Evolutionary conservation across 2,888 invertebrate species (phyloP), one percentile per base, ranked within the genome.

Genomic region (Phengaris alcon): DNA sequence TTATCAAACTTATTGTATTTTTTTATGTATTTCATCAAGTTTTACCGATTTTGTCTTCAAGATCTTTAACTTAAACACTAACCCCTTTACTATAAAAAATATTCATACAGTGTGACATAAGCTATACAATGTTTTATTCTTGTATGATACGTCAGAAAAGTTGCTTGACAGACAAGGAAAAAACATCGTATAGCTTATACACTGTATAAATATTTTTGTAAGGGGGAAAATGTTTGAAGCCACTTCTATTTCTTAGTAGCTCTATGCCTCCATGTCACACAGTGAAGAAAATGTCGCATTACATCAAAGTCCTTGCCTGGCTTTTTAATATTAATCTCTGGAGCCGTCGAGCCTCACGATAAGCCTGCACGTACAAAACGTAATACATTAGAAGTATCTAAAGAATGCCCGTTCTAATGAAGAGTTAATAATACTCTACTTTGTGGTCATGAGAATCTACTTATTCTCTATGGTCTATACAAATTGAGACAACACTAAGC

Each of bases 261-360:
- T 46, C 75, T 76, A 77, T 75, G 73, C 73, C 7, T 54, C 54
- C 72, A 72, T 72, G 77, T 75, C 76, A 75, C 77, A 77, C 76
- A 75, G 77, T 79, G 77, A 77, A 78, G 85, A 82, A 87, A 89
- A 88, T 88, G 88, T 90, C 88, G 84, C 83, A 81, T 84, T 85
- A 85, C 84, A 86, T 88, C 84, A 86, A 85, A 87, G 84, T 87
- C 86, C 84, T 86, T 85, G 84, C 81, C 82, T 75, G 85, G 84
- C 84, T 85, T 85, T 86, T 84, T 86, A 86, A 86, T 85, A 88
- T 87, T 87, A 88, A 87, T 88, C 86, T 86, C 81, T 76, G 79
- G 80, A 82, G 82, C 81, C 82, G 85, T 87, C 85, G 86, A 83
- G 85, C 84, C 84, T 35, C 80, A 79, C 80, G 83, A 85, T 84